A percentile compares a stretch with the other conserved stretches of the same genome.
Evolutionary conservation across 1,140 invertebrate species (phyloP).

Genomic region (Caenorhabditis tropicalis): DNA sequence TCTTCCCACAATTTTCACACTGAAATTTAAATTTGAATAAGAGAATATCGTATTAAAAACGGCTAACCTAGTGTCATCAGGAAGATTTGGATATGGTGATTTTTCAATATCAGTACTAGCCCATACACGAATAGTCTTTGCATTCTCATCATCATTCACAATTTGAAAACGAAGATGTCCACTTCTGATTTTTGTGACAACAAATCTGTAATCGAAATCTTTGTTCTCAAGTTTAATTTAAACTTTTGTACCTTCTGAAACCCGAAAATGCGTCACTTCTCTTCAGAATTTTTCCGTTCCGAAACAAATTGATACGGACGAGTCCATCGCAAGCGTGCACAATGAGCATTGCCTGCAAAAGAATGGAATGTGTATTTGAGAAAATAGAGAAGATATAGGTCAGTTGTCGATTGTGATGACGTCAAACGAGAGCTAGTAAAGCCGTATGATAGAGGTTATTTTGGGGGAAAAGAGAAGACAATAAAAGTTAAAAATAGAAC

Average conservation of each 20-base stretch:
- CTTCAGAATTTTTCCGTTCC: slow-evolving; percentile 56
- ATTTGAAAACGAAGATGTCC: slow-evolving; percentile 58
- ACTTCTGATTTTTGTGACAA: slow-evolving; percentile 48
- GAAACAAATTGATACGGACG: slow-evolving; percentile 57
- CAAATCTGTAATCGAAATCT: slow-evolving; percentile 48
- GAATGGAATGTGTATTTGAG: neutral
- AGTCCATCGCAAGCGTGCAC: slow-evolving; percentile 61
- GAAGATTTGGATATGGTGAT: slow-evolving; percentile 60
- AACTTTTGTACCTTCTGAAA: slow-evolving; percentile 49
- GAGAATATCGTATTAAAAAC: too few relatives aligned
- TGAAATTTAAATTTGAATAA: too few relatives aligned
- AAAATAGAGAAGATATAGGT: neutral
- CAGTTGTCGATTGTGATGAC: slow-evolving; percentile 41
- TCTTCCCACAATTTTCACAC: slow-evolving; percentile 56
- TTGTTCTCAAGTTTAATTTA: neutral
- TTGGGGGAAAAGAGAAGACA: neutral
- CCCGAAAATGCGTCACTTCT: slow-evolving; percentile 60
- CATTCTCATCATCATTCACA: slow-evolving; percentile 57
- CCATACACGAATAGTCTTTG: slow-evolving; percentile 58
- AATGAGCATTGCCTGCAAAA: slow-evolving; percentile 57
- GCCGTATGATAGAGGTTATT: neutral
- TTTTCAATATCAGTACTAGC: slow-evolving; percentile 48
- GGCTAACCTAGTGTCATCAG: slow-evolving; percentile 59
- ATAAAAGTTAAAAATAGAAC: slow-evolving; percentile 17
- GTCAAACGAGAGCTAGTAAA: slow-evolving; percentile 5